Evolutionary conservation across 2,888 invertebrate species (phyloP), one percentile per base, ranked within the genome.

Genomic region (Coenonympha glycerion): DNA sequence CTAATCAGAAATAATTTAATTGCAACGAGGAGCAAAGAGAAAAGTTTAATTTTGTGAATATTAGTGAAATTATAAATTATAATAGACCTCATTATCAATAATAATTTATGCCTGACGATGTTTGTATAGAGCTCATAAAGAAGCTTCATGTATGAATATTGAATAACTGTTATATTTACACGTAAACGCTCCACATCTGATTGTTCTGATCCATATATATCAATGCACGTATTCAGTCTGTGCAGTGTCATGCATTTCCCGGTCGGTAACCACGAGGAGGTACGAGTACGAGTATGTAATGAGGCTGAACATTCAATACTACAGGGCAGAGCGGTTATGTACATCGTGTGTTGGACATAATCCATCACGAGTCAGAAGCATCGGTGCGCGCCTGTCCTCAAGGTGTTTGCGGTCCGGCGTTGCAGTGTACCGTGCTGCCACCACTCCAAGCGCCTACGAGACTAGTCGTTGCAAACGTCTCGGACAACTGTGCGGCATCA

Each of bases 381-480:
- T 75, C 76, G 60, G 62, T 76, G 79, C 71, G 76, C 77, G 83
- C 86, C 86, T 79, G 86, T 85, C 78, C 76, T 72, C 71, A 82
- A 86, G 86, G 86, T 73, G 75, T 82, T 86, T 76, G 55, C 74
- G 65, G 64, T 63, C 63, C 64, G 68, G 55, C 60, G 58, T 61
- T 71, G 79, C 74, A 73, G 73, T 69, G 73, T 71, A 68, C 73
- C 76, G 80, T 78, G 79, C 81, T 73, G 71, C 65, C 78, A 75
- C 75, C 79, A 71, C 76, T 75, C 76, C 71, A 85, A 85, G 86
- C 85, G 72, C 71, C 76, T 81, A 81, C 63, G 68, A 59, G 75
- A 71, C 78, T 77, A 82, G 69, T 69, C 74, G 69, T 73, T 73
- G 76, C 75, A 73, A 76, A 76, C 76, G 73, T 69, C 74, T 71